Base-by-base conservation (phyloP, 1,140 invertebrate species). In the Zaprionus lachaisei region DNA sequence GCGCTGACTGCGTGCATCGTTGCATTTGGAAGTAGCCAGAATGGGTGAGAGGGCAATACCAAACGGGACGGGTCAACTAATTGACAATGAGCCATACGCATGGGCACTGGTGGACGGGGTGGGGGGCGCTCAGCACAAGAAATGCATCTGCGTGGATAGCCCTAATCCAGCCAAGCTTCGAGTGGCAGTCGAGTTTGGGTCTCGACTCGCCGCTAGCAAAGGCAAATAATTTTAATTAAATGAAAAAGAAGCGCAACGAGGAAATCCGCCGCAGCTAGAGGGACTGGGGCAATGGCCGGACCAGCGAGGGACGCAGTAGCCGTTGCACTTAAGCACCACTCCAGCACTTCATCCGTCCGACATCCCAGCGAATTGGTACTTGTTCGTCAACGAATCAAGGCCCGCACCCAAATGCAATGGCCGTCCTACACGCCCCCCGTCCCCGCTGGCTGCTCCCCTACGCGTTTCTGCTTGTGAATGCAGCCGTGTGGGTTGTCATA, bases 171-270 rank as follows among this genome's bases (percentile, higher is more conserved):
- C 74, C 89, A 81, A 87, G 71, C 83, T 90, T 78, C 81, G 72
- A 83, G 83, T 87, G 83, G 69, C 24, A 38, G 60, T 34, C 49
- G 24, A 54, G 73, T 64, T 44, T 41, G 72, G 67, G 60, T 70
- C 54, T 61, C 55, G 55, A 71, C 14, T 56, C 51, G 62, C 79
- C 60, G 65, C 78, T 54, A 70, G 77, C 77, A 89, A 89, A 87
- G 73, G 83, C 86, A 89, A 89, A 89, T 89, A 90, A 90, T 90
- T 89, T 89, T 89, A 89, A 89, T 90, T 85, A 89, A 89, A 89
- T 89, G 82, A 89, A 89, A 89, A 89, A 89, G 85, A 89, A 89
- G 80, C 75, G 79, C 79, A 58, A 55, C 65, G 56, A 63, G 60
- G 34, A 64, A 69, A 67, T 65, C 24, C 44, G 56, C 15, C 41